Base-by-base conservation (phyloP, 2,888 invertebrate genomes). In the Frankliniella fusca region DNA sequence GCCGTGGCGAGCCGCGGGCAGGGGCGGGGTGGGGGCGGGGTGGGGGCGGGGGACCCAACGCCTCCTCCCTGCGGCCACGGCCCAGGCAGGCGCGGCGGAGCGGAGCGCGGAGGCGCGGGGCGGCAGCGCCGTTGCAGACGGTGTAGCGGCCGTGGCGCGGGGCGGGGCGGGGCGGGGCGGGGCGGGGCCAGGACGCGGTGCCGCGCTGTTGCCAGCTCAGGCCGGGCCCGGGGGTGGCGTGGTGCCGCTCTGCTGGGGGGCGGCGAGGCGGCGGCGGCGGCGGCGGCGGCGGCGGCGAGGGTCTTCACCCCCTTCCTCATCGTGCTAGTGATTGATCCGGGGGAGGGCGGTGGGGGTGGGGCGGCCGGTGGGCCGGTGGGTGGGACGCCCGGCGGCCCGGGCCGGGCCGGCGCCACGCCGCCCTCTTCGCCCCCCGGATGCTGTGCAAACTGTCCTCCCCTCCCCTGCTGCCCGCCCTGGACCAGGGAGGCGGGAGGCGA, bases 311-410 rank as follows among this genome's bases (percentile, higher is more conserved):
- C 61, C 61, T 18, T 61, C 61, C 70, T 12, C 27, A 5, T 9
- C 70, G 23, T 70, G 23, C 70, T 23, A 7, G 70, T 70, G 70
- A 70, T 70, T 70, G 70, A 76, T 76, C 70, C 70, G 70, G 27
- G 12, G 70, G 61, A n/a, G 12, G 70, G 70, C n/a, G 65, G 65
- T 65, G 27, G 27, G 8, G 23, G 27, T 12, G 23, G 12, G 27
- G 70, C 23, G 23, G 70, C 10, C 38, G 70, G 5, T 23, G 70
- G 23, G 65, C 65, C 20, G 65, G 20, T n/a, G 70, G 23, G 70
- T 20, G n/a, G 70, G 27, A 12, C 70, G 27, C 10, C 23, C 3
- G 12, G 23, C 70, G n/a, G 65, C 70, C 27, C 70, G 23, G 27
- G 27, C 70, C 70, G 20, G 23, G n/a, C 70, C 70, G 70, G 23